Percentiles rank a stretch among this genome's conserved stretches.
Evolutionary conservation across 2,113 vertebrate genomes (phyloP).

Genomic region (Nanorana parkeri): DNA sequence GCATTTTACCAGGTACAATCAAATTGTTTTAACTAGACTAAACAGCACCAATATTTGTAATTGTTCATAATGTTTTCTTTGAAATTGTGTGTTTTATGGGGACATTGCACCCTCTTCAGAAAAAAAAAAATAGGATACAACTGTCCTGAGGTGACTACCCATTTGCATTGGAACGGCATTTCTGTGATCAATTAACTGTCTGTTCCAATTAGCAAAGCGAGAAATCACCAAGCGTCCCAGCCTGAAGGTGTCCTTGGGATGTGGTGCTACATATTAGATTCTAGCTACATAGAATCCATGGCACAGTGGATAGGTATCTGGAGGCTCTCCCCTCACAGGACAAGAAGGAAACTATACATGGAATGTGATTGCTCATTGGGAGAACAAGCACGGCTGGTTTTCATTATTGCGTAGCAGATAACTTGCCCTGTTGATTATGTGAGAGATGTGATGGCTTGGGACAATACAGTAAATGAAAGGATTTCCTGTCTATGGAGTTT

Average conservation of each 20-base stretch:
- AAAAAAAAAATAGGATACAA: constrained; percentile 6
- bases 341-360: background rate
- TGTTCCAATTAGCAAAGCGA: constrained; percentile 50
- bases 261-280: constrained; percentile 1
- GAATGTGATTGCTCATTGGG: background rate
- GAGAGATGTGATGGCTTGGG: constrained; percentile 23
- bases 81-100: background rate
- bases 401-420: constrained; percentile 8
- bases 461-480: background rate
- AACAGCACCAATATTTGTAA: background rate
- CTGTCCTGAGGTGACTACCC: constrained; percentile 3
- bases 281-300: background rate
- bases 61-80: constrained; percentile 22
- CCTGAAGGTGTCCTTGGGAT: constrained; percentile 55
- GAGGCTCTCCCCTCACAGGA: background rate
- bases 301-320: background rate
- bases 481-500: constrained; percentile 6
- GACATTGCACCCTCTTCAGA: background rate
- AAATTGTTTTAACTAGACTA: no score
- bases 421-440: constrained; percentile 12
- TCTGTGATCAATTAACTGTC: constrained; percentile 55
- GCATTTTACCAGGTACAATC: background rate
- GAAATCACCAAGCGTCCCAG: constrained; percentile 49
- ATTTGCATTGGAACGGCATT: constrained; percentile 51
- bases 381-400: constrained; percentile 24